Conservation (phyloP, 1,140 invertebrate species). For the Diuraphis noxia region DNA sequence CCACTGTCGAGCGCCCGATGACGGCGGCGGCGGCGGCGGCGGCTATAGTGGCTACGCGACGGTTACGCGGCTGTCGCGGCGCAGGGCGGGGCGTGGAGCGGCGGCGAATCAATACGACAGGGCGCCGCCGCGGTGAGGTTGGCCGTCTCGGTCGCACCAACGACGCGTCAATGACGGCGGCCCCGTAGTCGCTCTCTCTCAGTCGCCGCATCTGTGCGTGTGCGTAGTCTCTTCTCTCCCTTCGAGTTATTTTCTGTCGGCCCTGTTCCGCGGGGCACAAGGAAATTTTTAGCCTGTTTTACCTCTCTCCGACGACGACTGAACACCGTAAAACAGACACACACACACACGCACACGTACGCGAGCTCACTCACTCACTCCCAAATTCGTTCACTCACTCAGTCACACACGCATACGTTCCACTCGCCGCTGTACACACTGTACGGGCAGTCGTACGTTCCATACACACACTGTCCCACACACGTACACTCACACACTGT, state of each 20-base stretch:
- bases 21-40: background rate
- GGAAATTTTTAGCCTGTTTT: slow-evolving; percentile 52
- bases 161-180: background rate
- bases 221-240: slow-evolving; percentile 40
- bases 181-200: slow-evolving; percentile 53
- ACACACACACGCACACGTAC: background rate
- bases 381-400: background rate
- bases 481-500: background rate
- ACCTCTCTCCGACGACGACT: slow-evolving; percentile 37
- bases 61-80: background rate
- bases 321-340: background rate
- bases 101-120: slow-evolving; percentile 49
- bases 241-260: slow-evolving; percentile 52
- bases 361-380: background rate
- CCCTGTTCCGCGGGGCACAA: slow-evolving; percentile 47
- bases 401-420: background rate
- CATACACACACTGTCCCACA: background rate
- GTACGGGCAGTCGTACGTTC: background rate
- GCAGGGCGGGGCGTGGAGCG: background rate
- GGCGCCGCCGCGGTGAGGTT: slow-evolving; percentile 38
- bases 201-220: slow-evolving; percentile 21
- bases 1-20: slow-evolving; percentile 8
- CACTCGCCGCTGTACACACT: background rate
- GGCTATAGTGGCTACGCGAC: background rate
- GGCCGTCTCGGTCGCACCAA: slow-evolving; percentile 42